These are phyloP conservation scores for Taenioides sp. DNA, from an alignment of 2,797 vertebrate genomes.

Conservation along the genomic window DNA sequence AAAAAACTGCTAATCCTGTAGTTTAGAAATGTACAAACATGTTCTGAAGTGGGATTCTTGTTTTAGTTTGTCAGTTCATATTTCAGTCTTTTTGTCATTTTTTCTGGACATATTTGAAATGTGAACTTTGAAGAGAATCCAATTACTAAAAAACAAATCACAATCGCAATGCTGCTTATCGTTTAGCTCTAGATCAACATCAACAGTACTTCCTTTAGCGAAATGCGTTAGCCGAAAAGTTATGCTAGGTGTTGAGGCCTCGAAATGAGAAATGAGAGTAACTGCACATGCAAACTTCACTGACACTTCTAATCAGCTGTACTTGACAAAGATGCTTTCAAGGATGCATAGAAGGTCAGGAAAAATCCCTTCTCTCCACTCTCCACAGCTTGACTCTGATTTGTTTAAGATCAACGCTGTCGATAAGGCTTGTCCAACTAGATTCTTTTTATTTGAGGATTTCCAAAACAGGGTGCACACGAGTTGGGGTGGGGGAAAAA, in stretches of 20 bases:
- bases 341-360: conserved; percentile 14
- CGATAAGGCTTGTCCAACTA: conserved; percentile 58
- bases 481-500: conserved; percentile 10
- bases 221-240: background rate
- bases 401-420: conserved; percentile 49
- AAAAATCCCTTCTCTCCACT: conserved; percentile 6
- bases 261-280: conserved; percentile 31
- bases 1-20: too few relatives aligned
- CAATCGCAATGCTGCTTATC: too few relatives aligned
- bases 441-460: conserved; percentile 56
- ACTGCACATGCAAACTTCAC: conserved; percentile 5
- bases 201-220: background rate
- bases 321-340: conserved; percentile 32
- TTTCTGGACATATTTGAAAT: too few relatives aligned
- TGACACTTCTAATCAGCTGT: conserved; percentile 28
- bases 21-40: too few relatives aligned
- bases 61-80: too few relatives aligned
- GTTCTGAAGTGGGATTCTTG: too few relatives aligned
- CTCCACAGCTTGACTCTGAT: conserved; percentile 17
- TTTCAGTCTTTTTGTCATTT: too few relatives aligned
- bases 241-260: conserved; percentile 13
- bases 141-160: too few relatives aligned
- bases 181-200: too few relatives aligned
- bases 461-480: conserved; percentile 58
- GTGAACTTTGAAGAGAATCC: too few relatives aligned